Base-by-base conservation (phyloP, 1,140 invertebrate genomes). In the Heliconius hermathena region DNA sequence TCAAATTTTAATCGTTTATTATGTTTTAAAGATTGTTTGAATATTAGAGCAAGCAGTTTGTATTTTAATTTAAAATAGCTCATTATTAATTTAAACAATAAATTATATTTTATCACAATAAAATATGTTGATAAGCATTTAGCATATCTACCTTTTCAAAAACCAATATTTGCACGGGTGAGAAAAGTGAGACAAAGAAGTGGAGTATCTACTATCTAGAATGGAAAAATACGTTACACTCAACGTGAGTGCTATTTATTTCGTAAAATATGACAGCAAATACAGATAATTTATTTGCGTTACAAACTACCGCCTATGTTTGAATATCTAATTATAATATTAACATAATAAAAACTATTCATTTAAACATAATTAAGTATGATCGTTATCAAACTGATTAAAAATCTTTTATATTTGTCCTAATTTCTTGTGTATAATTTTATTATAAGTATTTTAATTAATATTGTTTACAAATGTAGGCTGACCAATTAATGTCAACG, bases 261-360 rank as follows among this genome's bases (percentile, higher is more conserved):
- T 60, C 41, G 49, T 26, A 66, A 75, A 75, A 66, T 60, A 75
- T 75, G 60, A 66, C 60, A 22, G 60, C 5, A 66, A 66, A 66
- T 66, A 79, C 36, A 49, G 49, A 70, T 74, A 20, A 52, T 20
- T 52, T 52, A 79, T 74, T 79, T 76, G 38, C 8, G n/a, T 54
- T 29, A 57, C 41, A 60, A 74, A 77, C 79, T 80, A 57, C 41
- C 72, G 79, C 77, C 79, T 80, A 9, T 73, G 26, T 66, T 52
- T 81, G 41, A 36, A 41, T 36, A 52, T 22, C 36, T 81, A 46
- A 38, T 70, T 77, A 36, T 57, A 57, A 57, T 49, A 79, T 75
- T 75, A 54, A 36, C 52, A 26, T 46, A 46, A 49, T 73, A n/a
- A 46, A 22, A 75, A n/a, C 33, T 41, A 41, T 75, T 66, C 13